phyloP scores from a whole-genome alignment of 2,113 vertebrate genomes.

The Cinclus mexicanus region DNA sequence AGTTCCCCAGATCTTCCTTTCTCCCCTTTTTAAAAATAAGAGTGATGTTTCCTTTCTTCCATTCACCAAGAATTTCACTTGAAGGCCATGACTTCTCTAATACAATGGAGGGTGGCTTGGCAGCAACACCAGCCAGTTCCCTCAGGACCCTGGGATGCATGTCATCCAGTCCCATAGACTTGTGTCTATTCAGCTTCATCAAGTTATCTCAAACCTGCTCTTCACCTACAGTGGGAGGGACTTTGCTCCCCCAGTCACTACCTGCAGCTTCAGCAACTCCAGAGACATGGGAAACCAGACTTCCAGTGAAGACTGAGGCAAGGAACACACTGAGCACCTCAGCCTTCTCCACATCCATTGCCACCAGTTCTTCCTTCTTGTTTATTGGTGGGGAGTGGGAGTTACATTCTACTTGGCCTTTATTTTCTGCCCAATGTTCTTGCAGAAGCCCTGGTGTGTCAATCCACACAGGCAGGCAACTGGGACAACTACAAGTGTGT shows the following conservation, averaged over 20 bases:
- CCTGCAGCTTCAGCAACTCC: not conserved
- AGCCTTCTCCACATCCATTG: not conserved
- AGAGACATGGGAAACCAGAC: not conserved
- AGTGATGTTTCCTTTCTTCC: not conserved
- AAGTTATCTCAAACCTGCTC: not conserved
- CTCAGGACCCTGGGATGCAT: not conserved
- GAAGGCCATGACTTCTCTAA: not conserved
- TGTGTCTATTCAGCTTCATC: not conserved
- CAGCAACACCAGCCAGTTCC: not conserved
- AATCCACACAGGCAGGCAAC: not conserved
- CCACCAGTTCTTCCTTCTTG: not conserved
- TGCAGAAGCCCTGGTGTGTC: not conserved
- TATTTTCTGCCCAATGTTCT: not conserved
- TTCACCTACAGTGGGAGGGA: not conserved
- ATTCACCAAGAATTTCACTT: not conserved
- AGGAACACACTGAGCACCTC: not conserved
- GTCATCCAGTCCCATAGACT: not conserved
- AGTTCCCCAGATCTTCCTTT: not conserved
- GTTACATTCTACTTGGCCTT: not conserved
- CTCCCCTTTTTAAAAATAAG: not conserved
- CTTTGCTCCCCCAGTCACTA: not conserved
- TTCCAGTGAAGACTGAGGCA: not conserved
- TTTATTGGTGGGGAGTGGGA: fast-evolving
- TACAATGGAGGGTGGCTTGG: not conserved
- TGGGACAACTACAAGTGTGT: not conserved